phyloP scores from a whole-genome alignment of 92 coral and sea anemone genomes.

The Parazoanthus swiftii region DNA sequence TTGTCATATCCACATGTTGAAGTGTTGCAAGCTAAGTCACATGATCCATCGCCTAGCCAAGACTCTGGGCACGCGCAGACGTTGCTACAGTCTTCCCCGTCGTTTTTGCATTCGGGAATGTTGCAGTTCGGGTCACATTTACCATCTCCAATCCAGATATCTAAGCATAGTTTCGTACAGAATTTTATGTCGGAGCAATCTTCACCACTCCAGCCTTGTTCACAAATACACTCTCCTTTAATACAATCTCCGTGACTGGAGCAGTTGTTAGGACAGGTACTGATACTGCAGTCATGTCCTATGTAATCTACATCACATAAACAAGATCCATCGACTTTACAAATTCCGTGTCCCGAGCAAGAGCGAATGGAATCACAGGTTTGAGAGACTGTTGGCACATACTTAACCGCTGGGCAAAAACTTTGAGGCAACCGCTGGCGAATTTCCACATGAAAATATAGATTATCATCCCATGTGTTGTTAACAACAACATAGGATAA shows the following conservation, averaged over 20 bases:
- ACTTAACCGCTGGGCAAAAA: not conserved
- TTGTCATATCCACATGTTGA: constrained; percentile 49
- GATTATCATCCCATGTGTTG: not conserved
- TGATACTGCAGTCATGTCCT: constrained; percentile 56
- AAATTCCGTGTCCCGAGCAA: constrained; percentile 70
- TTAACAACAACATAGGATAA: constrained; percentile 31
- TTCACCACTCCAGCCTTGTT: constrained; percentile 63
- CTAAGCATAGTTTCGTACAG: constrained; percentile 54
- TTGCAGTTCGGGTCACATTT: constrained; percentile 57
- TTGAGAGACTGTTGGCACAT: not conserved
- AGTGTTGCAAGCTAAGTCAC: constrained; percentile 61
- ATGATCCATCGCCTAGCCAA: constrained; percentile 67
- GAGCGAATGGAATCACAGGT: constrained; percentile 35
- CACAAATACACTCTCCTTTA: constrained; percentile 55
- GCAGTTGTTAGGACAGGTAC: constrained; percentile 56
- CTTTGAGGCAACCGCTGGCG: constrained; percentile 14
- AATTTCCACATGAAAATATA: constrained; percentile 52
- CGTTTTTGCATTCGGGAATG: constrained; percentile 42
- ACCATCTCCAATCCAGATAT: constrained; percentile 67
- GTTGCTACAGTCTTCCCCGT: constrained; percentile 53
- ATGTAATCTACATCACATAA: constrained; percentile 49
- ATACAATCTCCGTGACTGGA: constrained; percentile 64
- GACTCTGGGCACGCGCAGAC: constrained; percentile 55
- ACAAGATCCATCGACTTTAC: constrained; percentile 52
- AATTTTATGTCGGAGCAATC: constrained; percentile 59